Base-by-base conservation (phyloP, 2,888 invertebrate genomes). In the Octonoba sinensis region DNA sequence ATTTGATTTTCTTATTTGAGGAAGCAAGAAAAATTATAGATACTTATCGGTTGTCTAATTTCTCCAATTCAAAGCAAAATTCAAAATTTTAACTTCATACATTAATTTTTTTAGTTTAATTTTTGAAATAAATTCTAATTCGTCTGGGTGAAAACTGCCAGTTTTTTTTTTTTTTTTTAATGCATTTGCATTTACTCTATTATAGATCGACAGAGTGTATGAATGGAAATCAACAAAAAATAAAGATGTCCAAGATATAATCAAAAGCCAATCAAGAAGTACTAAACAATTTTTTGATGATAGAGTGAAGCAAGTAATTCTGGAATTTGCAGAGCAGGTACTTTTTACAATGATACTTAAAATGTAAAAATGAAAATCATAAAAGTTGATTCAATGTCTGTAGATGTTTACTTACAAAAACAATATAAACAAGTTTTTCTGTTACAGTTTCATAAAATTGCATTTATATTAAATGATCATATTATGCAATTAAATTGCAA, bases 261-360 rank as follows among this genome's bases (percentile, higher is more conserved):
- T 99, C 69, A 96, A 96, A 89, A 90, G 92, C 87, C 99, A 99
- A 89, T 93, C 94, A 47, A 88, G 91, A 0, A 96, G 97, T 88
- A 96, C 97, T 0, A 95, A 95, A 88, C 87, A 95, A 83, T 99
- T 99, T 89, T 99, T 99, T 88, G 95, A 97, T 82, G 95, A 96
- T 88, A 91, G 96, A 69, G 91, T 92, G 77, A 94, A 96, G 87
- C 94, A 95, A 85, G 94, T 96, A 13, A 93, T 97, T 70, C 90
- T 96, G 22, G 95, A 99, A 89, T 96, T 99, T 88, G 95, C 98
- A 36, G 97, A 99, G 88, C 96, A 96, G 91, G 93, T 93, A 86
- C 54, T 56, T 57, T n/a, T 11, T 15, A 22, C 12, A 18, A 60
- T 24, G 27, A 1, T 60, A 27, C 8, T 36, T 2, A 8, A 27